These are phyloP conservation scores for Drosophila mayri DNA, from an alignment of 1,140 invertebrate genomes.

Conservation along the genomic window DNA sequence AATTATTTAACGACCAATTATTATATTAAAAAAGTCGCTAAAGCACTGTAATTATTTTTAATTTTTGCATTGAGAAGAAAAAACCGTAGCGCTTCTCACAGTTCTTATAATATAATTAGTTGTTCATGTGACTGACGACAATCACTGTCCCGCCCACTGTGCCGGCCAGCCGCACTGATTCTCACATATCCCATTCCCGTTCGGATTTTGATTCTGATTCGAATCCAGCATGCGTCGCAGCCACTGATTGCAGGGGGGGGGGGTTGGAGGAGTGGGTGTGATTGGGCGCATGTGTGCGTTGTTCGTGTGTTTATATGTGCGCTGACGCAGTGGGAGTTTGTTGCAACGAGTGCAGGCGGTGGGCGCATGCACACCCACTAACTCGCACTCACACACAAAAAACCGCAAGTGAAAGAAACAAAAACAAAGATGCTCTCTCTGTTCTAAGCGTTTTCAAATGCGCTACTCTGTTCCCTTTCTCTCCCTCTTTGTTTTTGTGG, in stretches of 20 bases:
- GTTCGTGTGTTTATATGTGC: slow-evolving; percentile 37
- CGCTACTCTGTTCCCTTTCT: not conserved
- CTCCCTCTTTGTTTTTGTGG: not conserved
- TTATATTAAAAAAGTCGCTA: not conserved
- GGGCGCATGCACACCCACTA: slow-evolving; percentile 62
- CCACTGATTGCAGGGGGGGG: not conserved
- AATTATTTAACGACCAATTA: not conserved
- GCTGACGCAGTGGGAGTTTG: slow-evolving; percentile 71
- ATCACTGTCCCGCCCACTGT: slow-evolving; percentile 24
- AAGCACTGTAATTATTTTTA: not conserved
- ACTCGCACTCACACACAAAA: slow-evolving; percentile 11
- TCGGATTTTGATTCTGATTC: slow-evolving; percentile 38
- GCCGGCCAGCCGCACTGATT: slow-evolving; percentile 26
- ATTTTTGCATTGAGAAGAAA: not conserved
- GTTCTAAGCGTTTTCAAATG: slow-evolving; percentile 19
- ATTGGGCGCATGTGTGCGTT: slow-evolving; percentile 18
- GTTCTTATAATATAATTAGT: slow-evolving; percentile 6
- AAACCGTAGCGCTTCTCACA: not conserved
- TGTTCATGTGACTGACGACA: slow-evolving; percentile 20
- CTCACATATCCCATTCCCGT: slow-evolving; percentile 6
- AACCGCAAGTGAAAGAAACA: slow-evolving; percentile 7
- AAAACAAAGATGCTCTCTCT: slow-evolving; percentile 10
- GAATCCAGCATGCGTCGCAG: slow-evolving; percentile 31
- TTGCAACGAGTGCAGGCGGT: slow-evolving; percentile 35
- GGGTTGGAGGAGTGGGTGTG: not conserved